Evolutionary conservation across 2,797 vertebrate species (phyloP).

Genomic region (Ctenosaura bakeri): DNA sequence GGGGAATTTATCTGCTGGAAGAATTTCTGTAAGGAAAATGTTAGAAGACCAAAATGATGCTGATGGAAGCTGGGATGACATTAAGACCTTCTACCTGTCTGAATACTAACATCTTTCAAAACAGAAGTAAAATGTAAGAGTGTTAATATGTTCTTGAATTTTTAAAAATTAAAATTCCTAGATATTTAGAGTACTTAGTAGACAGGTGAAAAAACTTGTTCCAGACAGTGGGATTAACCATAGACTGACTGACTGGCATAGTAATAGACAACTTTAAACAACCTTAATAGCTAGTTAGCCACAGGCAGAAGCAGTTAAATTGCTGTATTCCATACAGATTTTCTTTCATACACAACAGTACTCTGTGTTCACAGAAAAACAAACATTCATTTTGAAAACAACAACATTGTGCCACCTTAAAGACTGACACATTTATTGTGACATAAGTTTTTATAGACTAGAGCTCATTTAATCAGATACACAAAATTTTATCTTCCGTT

Average conservation of each 20-base stretch:
- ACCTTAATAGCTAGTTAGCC: slow-evolving; percentile 2
- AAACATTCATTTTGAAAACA: neutral
- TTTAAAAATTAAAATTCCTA: neutral
- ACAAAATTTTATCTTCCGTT: slow-evolving; percentile 5
- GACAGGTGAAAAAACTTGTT: neutral
- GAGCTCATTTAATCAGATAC: slow-evolving; percentile 15
- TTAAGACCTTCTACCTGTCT: neutral
- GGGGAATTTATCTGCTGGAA: neutral
- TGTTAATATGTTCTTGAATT: neutral
- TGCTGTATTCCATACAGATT: neutral
- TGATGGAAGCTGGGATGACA: neutral
- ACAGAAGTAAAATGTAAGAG: neutral
- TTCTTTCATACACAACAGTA: neutral
- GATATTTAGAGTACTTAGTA: neutral
- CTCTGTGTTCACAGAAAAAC: neutral
- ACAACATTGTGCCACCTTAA: neutral
- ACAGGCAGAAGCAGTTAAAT: neutral
- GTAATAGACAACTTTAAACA: neutral
- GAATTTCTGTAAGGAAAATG: neutral
- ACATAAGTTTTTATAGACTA: neutral
- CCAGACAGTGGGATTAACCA: slow-evolving; percentile 1
- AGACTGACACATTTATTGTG: neutral
- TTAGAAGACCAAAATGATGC: neutral
- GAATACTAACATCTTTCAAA: neutral
- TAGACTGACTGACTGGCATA: neutral